These are phyloP conservation scores for Falco rusticolus DNA, from an alignment of 2,797 vertebrate genomes.

Conservation along the genomic window DNA sequence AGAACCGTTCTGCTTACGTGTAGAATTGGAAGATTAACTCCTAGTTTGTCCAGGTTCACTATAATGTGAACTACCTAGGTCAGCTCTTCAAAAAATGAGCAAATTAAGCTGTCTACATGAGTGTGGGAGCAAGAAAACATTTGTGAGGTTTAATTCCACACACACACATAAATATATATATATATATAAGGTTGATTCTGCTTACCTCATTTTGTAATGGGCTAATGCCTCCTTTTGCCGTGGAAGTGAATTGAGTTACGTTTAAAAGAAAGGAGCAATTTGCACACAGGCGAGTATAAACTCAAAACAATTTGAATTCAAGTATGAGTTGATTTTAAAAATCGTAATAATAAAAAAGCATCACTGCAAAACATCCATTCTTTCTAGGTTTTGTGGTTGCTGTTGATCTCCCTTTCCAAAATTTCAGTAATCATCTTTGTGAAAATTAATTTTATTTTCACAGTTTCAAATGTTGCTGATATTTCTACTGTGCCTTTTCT, in stretches of 20 bases:
- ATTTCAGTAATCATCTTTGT: not conserved
- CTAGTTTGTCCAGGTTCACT: not conserved
- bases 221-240: not conserved
- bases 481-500: not conserved
- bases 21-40: not conserved
- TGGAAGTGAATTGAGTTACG: not conserved
- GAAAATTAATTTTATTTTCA: not conserved
- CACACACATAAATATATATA: too few species aligned
- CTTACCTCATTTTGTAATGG: not conserved
- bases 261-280: not conserved
- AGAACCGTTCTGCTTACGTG: not conserved
- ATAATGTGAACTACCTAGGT: not conserved
- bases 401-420: not conserved
- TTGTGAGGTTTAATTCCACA: not conserved
- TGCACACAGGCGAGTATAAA: not conserved
- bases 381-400: not conserved
- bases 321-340: not conserved
- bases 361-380: rapidly evolving
- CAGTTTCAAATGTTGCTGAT: not conserved
- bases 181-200: not conserved
- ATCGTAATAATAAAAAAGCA: not conserved
- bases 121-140: not conserved
- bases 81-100: not conserved
- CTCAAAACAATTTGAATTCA: not conserved
- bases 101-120: too few species aligned